Conservation (phyloP, 1,140 invertebrate genomes). For the Nebria ingens region DNA sequence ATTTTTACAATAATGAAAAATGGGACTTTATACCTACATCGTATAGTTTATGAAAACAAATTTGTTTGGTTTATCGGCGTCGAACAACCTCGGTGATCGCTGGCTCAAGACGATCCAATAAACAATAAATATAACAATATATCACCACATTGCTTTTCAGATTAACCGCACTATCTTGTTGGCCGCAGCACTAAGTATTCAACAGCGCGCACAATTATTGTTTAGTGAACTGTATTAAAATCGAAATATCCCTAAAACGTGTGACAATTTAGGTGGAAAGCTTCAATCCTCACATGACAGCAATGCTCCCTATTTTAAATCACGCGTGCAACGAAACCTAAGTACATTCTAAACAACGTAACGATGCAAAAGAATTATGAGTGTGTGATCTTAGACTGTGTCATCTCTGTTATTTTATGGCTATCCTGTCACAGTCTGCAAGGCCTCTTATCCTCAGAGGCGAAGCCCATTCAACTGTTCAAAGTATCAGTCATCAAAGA, state of each 20-base stretch:
- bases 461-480: slow-evolving; percentile 6
- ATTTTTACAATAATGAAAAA: too few species aligned
- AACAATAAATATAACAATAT: slow-evolving; percentile 2
- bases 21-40: too few species aligned
- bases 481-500: slow-evolving; percentile 7
- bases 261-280: slow-evolving; percentile 1
- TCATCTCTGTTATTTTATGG: neutral
- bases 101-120: neutral
- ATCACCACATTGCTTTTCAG: neutral
- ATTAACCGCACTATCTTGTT: neutral
- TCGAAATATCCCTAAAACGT: slow-evolving; percentile 6
- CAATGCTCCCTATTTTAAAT: neutral
- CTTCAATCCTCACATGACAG: too few species aligned
- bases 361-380: slow-evolving; percentile 7
- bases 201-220: neutral
- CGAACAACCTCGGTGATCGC: neutral
- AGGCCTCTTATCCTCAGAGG: neutral
- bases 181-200: neutral
- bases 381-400: slow-evolving; percentile 5
- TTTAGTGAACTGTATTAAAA: slow-evolving; percentile 1
- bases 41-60: too few species aligned
- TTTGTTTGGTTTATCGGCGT: neutral
- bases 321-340: neutral
- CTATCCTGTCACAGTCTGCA: neutral
- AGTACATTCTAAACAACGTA: slow-evolving; percentile 3